Evolutionary conservation across 92 coral and sea anemone species (phyloP).

Genomic region (Nematostella vectensis): DNA sequence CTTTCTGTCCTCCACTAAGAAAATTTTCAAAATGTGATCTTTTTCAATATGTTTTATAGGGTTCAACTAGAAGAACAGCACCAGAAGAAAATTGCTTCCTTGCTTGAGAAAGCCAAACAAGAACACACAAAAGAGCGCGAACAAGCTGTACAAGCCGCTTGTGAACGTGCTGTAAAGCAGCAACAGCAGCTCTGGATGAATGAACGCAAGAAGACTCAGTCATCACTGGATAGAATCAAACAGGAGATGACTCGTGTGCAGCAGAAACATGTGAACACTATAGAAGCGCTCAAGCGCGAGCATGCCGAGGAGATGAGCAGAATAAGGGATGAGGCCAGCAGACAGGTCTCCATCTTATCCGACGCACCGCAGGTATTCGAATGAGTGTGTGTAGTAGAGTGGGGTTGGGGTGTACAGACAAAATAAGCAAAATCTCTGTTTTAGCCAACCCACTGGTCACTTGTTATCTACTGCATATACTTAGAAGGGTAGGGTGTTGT

Average conservation of each 20-base stretch:
- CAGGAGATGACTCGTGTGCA: slow-evolving; percentile 38
- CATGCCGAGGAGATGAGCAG: slow-evolving; percentile 37
- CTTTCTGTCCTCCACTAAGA: too few relatives aligned
- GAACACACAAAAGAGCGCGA: slow-evolving; percentile 48
- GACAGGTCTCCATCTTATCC: slow-evolving; percentile 34
- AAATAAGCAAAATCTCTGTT: too few relatives aligned
- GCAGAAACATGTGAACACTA: slow-evolving; percentile 31
- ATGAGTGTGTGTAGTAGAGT: slow-evolving; percentile 22
- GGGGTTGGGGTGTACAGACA: too few relatives aligned
- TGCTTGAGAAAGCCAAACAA: slow-evolving; percentile 41
- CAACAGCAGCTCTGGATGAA: slow-evolving; percentile 50
- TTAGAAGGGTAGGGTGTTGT: too few relatives aligned
- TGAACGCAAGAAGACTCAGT: slow-evolving; percentile 45
- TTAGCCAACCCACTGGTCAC: too few relatives aligned
- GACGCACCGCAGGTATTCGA: too few relatives aligned
- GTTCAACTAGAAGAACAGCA: slow-evolving; percentile 52
- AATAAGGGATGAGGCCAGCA: slow-evolving; percentile 6
- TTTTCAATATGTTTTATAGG: too few relatives aligned
- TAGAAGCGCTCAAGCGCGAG: slow-evolving; percentile 39
- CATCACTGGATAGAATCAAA: slow-evolving; percentile 38
- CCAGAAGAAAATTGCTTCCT: slow-evolving; percentile 46
- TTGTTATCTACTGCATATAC: too few relatives aligned
- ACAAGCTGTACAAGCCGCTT: slow-evolving; percentile 30
- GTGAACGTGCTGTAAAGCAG: slow-evolving; percentile 41
- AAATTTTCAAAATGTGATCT: too few relatives aligned